Conservation (phyloP, 1,140 invertebrate species). For the Zophobas atratus region DNA sequence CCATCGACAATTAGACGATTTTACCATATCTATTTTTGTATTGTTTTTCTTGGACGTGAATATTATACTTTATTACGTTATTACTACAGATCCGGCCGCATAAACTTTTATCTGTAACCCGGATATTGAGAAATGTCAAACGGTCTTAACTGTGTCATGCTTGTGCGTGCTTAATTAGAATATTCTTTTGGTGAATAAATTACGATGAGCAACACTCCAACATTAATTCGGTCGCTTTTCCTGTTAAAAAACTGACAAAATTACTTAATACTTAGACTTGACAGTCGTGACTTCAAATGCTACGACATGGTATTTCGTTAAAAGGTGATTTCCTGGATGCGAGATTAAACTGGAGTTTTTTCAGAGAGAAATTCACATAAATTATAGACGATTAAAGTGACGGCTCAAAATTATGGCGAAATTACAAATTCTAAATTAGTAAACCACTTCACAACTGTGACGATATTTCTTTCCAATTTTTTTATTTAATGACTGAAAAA, state of each 20-base stretch:
- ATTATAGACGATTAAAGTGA: not conserved
- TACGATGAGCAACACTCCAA: not conserved
- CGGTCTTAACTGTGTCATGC: not conserved
- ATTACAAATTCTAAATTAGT: slow-evolving; percentile 1
- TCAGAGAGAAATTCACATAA: not conserved
- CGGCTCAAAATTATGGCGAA: not conserved
- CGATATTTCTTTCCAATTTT: not conserved
- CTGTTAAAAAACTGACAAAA: slow-evolving; percentile 2
- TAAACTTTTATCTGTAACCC: slow-evolving; percentile 6
- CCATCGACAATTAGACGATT: not conserved
- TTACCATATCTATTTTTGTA: not conserved
- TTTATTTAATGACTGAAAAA: too few species aligned
- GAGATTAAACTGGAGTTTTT: not conserved
- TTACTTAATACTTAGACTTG: not conserved
- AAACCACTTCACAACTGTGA: not conserved
- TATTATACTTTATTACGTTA: slow-evolving; percentile 1
- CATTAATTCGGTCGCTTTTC: not conserved
- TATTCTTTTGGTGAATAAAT: not conserved
- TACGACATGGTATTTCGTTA: not conserved
- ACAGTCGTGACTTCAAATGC: not conserved
- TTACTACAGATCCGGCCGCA: slow-evolving; percentile 5
- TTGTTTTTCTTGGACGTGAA: not conserved
- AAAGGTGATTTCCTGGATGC: not conserved
- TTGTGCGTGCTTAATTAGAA: not conserved
- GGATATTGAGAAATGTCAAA: slow-evolving; percentile 7